Percentiles rank a stretch among this genome's conserved stretches.
phyloP scores from a whole-genome alignment of 2,113 vertebrate genomes.

The Petrocephalus zakoni region DNA sequence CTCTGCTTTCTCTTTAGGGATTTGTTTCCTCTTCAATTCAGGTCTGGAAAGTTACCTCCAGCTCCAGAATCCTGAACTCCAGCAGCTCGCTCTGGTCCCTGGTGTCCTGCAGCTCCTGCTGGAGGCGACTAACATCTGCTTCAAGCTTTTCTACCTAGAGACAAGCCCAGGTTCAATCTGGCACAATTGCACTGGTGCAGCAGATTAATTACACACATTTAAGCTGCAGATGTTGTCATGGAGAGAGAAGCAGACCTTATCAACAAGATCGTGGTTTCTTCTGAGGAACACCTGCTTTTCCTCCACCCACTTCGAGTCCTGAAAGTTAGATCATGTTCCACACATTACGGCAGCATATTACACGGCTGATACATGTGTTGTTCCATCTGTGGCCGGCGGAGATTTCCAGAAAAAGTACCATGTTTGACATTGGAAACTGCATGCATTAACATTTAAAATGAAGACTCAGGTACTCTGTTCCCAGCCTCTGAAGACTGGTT shows the following conservation, averaged over 20 bases:
- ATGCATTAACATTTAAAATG: background rate
- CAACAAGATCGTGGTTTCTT: conserved; percentile 91
- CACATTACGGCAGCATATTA: background rate
- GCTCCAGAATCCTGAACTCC: conserved; percentile 93
- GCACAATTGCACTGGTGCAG: background rate
- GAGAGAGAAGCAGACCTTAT: conserved; percentile 70
- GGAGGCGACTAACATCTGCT: conserved; percentile 69
- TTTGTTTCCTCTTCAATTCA: background rate
- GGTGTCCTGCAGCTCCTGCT: conserved; percentile 92
- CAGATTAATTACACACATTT: background rate
- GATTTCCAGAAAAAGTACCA: background rate
- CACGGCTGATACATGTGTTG: background rate
- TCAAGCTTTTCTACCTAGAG: conserved; percentile 87
- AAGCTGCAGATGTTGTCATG: background rate
- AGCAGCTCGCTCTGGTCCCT: conserved; percentile 94
- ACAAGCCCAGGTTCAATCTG: background rate
- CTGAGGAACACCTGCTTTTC: conserved; percentile 95
- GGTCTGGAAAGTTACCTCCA: conserved; percentile 68
- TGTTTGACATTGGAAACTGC: background rate
- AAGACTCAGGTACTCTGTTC: background rate
- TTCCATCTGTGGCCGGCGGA: background rate
- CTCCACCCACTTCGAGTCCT: conserved; percentile 98
- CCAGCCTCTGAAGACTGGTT: background rate
- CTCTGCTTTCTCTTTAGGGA: background rate
- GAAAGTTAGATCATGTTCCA: conserved; percentile 7